Evolutionary conservation across 1,140 invertebrate genomes (phyloP).

Genomic region (Drosophila ogumai): DNA sequence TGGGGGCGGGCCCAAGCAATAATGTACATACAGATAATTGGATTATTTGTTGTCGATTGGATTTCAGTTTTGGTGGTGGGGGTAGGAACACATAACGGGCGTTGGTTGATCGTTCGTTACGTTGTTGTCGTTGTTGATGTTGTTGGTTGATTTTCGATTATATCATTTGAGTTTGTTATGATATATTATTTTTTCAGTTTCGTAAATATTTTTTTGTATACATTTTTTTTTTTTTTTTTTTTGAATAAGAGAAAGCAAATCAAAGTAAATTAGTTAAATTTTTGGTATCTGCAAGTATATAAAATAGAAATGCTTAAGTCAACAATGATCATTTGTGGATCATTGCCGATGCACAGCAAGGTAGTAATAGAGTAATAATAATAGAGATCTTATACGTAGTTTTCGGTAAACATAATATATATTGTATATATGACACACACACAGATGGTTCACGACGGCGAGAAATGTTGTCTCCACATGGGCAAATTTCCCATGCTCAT

Average conservation of each 20-base stretch:
- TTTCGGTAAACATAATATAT: slow-evolving; percentile 25
- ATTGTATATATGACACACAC: slow-evolving; percentile 51
- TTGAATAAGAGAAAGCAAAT: slow-evolving; percentile 85
- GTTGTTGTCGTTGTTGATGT: slow-evolving; percentile 62
- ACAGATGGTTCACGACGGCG: slow-evolving; percentile 68
- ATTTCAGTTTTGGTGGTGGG: slow-evolving; percentile 54
- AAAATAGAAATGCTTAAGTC: slow-evolving; percentile 84
- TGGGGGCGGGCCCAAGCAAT: slow-evolving; percentile 65
- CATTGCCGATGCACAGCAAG: slow-evolving; percentile 77
- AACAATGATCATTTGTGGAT: slow-evolving; percentile 76
- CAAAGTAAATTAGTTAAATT: slow-evolving; percentile 84
- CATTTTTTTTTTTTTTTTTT: slow-evolving; percentile 69
- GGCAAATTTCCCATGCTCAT: slow-evolving; percentile 51
- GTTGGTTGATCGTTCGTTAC: slow-evolving; percentile 71
- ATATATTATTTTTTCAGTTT: slow-evolving; percentile 57
- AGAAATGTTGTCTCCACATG: slow-evolving; percentile 77
- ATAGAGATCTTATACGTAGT: slow-evolving; percentile 37
- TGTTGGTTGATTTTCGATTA: slow-evolving; percentile 73
- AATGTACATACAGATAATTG: slow-evolving; percentile 79
- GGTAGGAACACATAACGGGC: slow-evolving; percentile 69
- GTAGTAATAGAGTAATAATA: slow-evolving; percentile 47
- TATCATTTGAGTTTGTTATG: slow-evolving; percentile 60
- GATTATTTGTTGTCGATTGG: slow-evolving; percentile 56
- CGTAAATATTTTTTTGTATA: slow-evolving; percentile 48
- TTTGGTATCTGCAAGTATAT: slow-evolving; percentile 83